Evolutionary conservation across 2,113 vertebrate genomes (phyloP), one percentile per base, ranked within the genome.

Genomic region (Tauraco erythrolophus): DNA sequence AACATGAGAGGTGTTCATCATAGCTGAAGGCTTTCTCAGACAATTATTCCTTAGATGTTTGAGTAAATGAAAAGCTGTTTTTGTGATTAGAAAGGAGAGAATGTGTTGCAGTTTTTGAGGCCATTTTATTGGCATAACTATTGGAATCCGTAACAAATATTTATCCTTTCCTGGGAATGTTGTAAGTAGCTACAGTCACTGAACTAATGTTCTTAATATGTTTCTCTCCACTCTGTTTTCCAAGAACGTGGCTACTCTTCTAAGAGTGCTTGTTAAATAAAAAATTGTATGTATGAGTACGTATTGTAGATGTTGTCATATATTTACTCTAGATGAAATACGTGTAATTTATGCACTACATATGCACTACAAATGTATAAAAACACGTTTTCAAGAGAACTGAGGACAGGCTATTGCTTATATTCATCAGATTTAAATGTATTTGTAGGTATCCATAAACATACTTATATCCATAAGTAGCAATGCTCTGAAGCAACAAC

Each of bases 301-400:
- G 0, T 28, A 0, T 6, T 41, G n/a, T 14, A 25, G 43, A 3
- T 84, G 12, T 62, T 80, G 39, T 14, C 11, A 0, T 27, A 2
- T 30, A 18, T 35, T 69, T 88, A 0, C 27, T 25, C 0, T 22
- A 54, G 30, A n/a, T 91, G n/a, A 62, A 65, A 66, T 33, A 72
- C 9, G 31, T 41, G 2, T 64, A 43, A 86, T 91, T 92, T 75
- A 46, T 69, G 45, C 27, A 28, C 21, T 39, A n/a, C 35, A 25
- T 25, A n/a, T n/a, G n/a, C n/a, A n/a, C n/a, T n/a, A n/a, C n/a
- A 62, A 83, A 66, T 58, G 23, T 41, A 61, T 68, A 25, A 58
- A 91, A 28, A 0, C 23, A 33, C 15, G 9, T 87, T 95, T 89
- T 87, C 39, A 43, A 14, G 41, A 86, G 65, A 65, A 19, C 48